Evolutionary conservation across 2,797 vertebrate genomes (phyloP).

Genomic region (Lindbergichthys nudifrons): DNA sequence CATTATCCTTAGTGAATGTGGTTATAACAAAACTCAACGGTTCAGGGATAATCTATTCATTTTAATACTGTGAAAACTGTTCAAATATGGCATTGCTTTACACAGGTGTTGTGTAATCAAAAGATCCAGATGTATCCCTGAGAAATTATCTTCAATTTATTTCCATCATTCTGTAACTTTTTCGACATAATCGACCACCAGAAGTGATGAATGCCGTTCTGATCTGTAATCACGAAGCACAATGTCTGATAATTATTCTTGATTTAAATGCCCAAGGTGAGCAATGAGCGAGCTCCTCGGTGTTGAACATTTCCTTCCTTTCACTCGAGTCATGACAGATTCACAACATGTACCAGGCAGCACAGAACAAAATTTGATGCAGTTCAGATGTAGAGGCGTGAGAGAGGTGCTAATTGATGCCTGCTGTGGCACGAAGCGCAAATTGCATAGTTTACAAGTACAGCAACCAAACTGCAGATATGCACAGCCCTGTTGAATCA

Average conservation of each 20-base stretch:
- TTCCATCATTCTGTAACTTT: conserved; percentile 21
- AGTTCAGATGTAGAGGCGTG: conserved; percentile 70
- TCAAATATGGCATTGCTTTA: conserved; percentile 22
- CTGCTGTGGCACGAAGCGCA: conserved; percentile 70
- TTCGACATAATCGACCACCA: conserved; percentile 31
- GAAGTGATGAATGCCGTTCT: conserved; percentile 46
- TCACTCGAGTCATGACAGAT: conserved; percentile 65
- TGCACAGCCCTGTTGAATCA: conserved; percentile 40
- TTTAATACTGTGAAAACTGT: conserved; percentile 20
- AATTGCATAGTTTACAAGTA: conserved; percentile 77
- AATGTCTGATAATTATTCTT: conserved; percentile 60
- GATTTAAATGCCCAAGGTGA: conserved; percentile 71
- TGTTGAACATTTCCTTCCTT: conserved; percentile 53
- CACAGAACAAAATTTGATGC: conserved; percentile 62
- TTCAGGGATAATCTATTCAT: conserved; percentile 37
- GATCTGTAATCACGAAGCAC: conserved; percentile 51
- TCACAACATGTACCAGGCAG: conserved; percentile 59
- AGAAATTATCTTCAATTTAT: conserved; percentile 39
- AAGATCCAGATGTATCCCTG: conserved; percentile 49
- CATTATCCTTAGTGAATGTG: conserved; percentile 25
- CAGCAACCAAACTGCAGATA: conserved; percentile 54
- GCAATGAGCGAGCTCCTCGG: conserved; percentile 42
- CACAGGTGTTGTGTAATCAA: conserved; percentile 33
- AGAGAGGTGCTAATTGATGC: conserved; percentile 79
- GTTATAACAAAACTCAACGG: conserved; percentile 5